Conservation (phyloP, 2,888 invertebrate species). For the Luperina nickerlii region DNA sequence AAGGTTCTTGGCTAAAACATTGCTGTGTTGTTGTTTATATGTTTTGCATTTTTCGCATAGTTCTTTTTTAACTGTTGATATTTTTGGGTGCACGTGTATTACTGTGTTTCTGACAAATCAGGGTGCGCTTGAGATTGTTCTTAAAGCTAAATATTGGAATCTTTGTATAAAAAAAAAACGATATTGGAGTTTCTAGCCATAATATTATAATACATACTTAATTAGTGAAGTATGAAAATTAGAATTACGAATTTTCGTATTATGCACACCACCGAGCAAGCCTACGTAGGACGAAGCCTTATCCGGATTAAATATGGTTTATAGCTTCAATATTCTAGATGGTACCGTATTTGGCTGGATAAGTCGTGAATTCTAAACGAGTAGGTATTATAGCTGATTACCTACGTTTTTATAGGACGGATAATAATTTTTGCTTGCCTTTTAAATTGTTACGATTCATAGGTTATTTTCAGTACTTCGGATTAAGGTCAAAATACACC, state of each 20-base stretch:
- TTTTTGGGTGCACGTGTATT: too few species aligned
- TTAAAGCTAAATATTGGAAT: too few species aligned
- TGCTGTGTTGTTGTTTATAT: too few species aligned
- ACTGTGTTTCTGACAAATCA: too few species aligned
- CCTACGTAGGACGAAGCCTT: neutral
- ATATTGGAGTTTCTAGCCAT: too few species aligned
- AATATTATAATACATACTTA: too few species aligned
- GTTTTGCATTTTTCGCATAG: too few species aligned
- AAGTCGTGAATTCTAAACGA: constrained; percentile 34
- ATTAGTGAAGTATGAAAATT: neutral
- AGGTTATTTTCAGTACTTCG: neutral
- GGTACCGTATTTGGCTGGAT: constrained; percentile 31
- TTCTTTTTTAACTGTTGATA: too few species aligned
- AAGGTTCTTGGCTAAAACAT: too few species aligned
- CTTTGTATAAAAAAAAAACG: too few species aligned
- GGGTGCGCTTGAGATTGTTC: too few species aligned
- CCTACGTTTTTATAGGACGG: constrained; percentile 19
- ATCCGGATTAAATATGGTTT: constrained; percentile 27
- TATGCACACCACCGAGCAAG: neutral
- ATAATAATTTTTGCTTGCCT: neutral
- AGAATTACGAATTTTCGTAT: neutral
- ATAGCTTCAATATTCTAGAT: constrained; percentile 44
- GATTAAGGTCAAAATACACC: neutral
- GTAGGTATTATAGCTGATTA: constrained; percentile 32
- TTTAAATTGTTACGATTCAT: neutral